Evolutionary conservation across 1,140 invertebrate species (phyloP).

Genomic region (Drosophila rhopaloa): DNA sequence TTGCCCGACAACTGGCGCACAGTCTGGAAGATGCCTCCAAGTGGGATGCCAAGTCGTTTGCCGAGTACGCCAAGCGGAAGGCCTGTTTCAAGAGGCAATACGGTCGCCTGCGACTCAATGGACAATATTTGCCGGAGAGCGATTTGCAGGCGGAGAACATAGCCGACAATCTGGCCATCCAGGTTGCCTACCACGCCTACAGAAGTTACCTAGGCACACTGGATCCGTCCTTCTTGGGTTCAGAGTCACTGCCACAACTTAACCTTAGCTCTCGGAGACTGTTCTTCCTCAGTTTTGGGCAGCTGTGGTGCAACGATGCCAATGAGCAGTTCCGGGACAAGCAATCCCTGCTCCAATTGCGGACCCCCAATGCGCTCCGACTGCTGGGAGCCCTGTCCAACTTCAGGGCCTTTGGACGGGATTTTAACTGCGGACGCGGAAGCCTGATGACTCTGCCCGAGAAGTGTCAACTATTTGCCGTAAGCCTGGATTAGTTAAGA

Average conservation of each 20-base stretch:
- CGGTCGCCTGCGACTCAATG: slow-evolving; percentile 49
- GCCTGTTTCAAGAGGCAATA: slow-evolving; percentile 74
- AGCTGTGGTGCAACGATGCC: slow-evolving; percentile 83
- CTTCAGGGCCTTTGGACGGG: slow-evolving; percentile 46
- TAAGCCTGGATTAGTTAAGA: slow-evolving; percentile 9
- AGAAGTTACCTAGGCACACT: slow-evolving; percentile 60
- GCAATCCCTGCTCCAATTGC: slow-evolving; percentile 66
- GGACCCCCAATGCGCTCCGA: slow-evolving; percentile 59
- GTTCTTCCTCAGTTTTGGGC: slow-evolving; percentile 90
- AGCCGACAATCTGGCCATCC: slow-evolving; percentile 88
- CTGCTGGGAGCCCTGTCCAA: slow-evolving; percentile 67
- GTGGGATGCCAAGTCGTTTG: slow-evolving; percentile 61
- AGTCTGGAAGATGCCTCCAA: slow-evolving; percentile 85
- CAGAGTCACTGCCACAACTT: slow-evolving; percentile 85
- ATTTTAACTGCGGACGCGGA: slow-evolving; percentile 65
- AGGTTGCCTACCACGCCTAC: slow-evolving; percentile 87
- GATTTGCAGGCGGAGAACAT: slow-evolving; percentile 90
- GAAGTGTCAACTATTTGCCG: slow-evolving; percentile 65
- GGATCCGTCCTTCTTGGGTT: slow-evolving; percentile 15
- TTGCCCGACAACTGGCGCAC: slow-evolving; percentile 88
- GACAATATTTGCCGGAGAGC: slow-evolving; percentile 87
- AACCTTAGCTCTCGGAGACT: slow-evolving; percentile 87
- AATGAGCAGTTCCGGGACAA: slow-evolving; percentile 65
- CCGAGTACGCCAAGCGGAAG: slow-evolving; percentile 54
- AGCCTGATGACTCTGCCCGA: slow-evolving; percentile 88